These are phyloP conservation scores for Grantiella picta DNA, from an alignment of 2,113 vertebrate species.

Conservation along the genomic window DNA sequence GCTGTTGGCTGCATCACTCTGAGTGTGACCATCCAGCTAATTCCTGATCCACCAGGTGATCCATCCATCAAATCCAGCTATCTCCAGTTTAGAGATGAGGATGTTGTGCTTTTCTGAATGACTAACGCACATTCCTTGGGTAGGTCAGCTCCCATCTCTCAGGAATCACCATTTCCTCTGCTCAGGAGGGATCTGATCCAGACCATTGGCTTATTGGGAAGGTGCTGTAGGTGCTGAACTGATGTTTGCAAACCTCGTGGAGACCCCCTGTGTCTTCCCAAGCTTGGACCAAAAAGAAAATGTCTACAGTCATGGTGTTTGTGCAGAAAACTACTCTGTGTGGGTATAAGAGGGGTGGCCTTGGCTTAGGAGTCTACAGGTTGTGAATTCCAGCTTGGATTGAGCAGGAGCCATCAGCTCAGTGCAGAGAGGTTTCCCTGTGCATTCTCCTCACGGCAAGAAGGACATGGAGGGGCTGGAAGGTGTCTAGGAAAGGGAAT, in stretches of 20 bases:
- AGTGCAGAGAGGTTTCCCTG: neutral
- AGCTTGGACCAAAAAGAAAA: neutral
- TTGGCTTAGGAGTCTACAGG: neutral
- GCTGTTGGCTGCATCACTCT: neutral
- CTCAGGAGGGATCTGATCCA: neutral
- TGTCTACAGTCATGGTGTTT: neutral
- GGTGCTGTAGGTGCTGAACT: neutral
- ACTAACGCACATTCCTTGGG: neutral
- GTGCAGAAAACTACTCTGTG: neutral
- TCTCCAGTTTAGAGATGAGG: neutral
- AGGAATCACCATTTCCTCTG: neutral
- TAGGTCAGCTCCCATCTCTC: neutral
- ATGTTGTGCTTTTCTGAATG: neutral
- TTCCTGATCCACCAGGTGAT: neutral
- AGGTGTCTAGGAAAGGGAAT: rapidly evolving
- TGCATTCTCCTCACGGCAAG: neutral
- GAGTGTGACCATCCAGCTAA: neutral
- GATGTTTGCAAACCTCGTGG: neutral
- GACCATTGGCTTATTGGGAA: neutral
- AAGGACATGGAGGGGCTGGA: neutral
- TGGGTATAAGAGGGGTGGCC: neutral
- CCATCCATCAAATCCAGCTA: neutral
- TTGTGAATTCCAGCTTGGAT: neutral
- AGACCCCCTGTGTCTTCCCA: neutral
- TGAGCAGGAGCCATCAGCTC: neutral